These are phyloP conservation scores for Drosophila ironensis DNA, from an alignment of 1,140 invertebrate genomes.

Conservation along the genomic window DNA sequence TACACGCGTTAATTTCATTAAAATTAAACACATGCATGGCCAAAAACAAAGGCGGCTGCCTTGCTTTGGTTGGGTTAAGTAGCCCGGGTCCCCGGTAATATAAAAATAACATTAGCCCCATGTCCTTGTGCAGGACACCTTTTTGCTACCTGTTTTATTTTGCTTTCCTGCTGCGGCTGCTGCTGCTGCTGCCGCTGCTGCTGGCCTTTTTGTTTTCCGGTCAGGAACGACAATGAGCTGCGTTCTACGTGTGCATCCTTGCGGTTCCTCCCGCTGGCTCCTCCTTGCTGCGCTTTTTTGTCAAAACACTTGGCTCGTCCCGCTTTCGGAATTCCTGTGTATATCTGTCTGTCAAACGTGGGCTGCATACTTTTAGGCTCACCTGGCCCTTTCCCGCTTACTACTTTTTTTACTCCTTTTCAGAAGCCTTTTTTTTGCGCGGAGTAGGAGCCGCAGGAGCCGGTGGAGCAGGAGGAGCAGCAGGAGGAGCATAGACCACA, in stretches of 20 bases:
- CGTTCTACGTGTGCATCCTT: constrained; percentile 69
- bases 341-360: constrained; percentile 67
- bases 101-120: constrained; percentile 73
- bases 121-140: constrained; percentile 73
- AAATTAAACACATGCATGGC: constrained; percentile 77
- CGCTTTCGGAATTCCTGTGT: constrained; percentile 7
- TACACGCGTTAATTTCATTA: constrained; percentile 80
- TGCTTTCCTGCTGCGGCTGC: background rate
- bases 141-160: constrained; percentile 26
- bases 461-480: too few species aligned
- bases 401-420: background rate
- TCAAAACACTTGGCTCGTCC: background rate
- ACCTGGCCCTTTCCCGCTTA: background rate
- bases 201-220: constrained; percentile 10
- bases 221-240: constrained; percentile 66
- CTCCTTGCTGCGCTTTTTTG: background rate
- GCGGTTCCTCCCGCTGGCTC: constrained; percentile 1
- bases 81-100: constrained; percentile 59
- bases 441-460: too few species aligned
- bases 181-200: background rate
- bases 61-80: constrained; percentile 20
- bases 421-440: constrained; percentile 1
- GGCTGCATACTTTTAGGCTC: constrained; percentile 64
- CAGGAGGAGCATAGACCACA: constrained; percentile 29
- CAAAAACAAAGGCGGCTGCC: constrained; percentile 64